phyloP scores from a whole-genome alignment of 2,113 vertebrate species.

The Coreoperca whiteheadi region DNA sequence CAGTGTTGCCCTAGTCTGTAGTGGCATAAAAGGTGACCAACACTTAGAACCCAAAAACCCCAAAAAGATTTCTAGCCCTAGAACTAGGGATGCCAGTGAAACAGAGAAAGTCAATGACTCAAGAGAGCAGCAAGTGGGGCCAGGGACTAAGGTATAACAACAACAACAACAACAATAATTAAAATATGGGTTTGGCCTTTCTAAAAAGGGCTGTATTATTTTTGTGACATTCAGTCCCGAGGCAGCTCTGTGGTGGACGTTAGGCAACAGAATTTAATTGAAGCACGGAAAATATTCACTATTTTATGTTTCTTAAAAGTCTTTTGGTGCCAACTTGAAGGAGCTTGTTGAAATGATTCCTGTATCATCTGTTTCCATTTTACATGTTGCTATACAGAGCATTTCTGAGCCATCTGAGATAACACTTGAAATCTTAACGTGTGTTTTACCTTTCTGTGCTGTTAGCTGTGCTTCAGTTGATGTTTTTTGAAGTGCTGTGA shows the following conservation, averaged over 20 bases:
- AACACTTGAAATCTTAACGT: not conserved
- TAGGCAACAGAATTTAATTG: not conserved
- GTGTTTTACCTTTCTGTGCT: not conserved
- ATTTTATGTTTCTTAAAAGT: too few species aligned
- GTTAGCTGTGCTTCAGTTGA: conserved; percentile 3
- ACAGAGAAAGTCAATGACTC: too few species aligned
- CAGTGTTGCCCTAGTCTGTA: not conserved
- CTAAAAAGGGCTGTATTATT: too few species aligned
- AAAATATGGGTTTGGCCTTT: too few species aligned
- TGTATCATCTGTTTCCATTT: not conserved
- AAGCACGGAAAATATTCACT: too few species aligned
- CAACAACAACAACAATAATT: too few species aligned
- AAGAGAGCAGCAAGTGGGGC: too few species aligned
- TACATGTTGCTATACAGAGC: not conserved
- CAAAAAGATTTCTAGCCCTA: not conserved
- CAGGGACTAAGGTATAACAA: too few species aligned
- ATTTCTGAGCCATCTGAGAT: not conserved
- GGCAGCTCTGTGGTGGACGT: not conserved
- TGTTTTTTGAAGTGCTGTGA: conserved; percentile 1
- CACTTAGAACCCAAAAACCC: not conserved
- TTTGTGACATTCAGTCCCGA: too few species aligned
- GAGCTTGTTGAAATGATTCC: not conserved
- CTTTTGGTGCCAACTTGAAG: not conserved
- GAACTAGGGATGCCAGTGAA: not conserved
- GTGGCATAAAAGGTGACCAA: not conserved